Conservation (phyloP, 2,113 vertebrate genomes). For the Cyphomyrus plagiostoma region DNA sequence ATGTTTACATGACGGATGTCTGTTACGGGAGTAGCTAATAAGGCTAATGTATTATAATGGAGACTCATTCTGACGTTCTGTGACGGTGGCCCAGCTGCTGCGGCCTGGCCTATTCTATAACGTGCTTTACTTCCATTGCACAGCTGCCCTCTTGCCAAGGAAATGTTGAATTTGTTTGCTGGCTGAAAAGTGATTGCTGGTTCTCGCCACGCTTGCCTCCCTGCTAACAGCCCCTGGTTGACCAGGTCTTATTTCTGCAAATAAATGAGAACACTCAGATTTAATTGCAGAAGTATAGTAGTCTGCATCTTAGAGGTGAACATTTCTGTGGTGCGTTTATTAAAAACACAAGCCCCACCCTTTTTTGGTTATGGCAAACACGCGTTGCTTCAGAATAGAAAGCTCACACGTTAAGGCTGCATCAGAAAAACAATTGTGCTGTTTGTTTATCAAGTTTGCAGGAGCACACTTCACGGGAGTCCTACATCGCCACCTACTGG, state of each 20-base stretch:
- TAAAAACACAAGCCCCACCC: not conserved
- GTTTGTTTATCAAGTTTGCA: not conserved
- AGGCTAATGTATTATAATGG: not conserved
- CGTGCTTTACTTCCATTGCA: not conserved
- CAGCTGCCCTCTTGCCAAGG: not conserved
- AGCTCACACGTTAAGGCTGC: not conserved
- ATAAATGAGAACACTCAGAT: not conserved
- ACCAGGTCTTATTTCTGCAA: not conserved
- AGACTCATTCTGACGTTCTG: not conserved
- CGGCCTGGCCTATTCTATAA: not conserved
- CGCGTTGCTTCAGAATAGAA: not conserved
- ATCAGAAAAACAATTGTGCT: not conserved
- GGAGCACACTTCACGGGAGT: not conserved
- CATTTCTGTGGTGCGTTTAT: not conserved
- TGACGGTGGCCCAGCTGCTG: not conserved
- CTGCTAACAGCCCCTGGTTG: not conserved
- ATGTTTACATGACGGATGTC: conserved; percentile 2
- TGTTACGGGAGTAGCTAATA: not conserved
- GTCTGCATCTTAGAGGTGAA: not conserved
- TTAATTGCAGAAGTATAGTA: not conserved
- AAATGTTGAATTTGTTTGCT: not conserved
- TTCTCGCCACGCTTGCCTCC: not conserved
- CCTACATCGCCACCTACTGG: not conserved
- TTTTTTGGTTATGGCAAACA: not conserved
- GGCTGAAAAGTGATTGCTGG: not conserved